Conservation (phyloP, 2,113 vertebrate genomes). For the Chloebia gouldiae region DNA sequence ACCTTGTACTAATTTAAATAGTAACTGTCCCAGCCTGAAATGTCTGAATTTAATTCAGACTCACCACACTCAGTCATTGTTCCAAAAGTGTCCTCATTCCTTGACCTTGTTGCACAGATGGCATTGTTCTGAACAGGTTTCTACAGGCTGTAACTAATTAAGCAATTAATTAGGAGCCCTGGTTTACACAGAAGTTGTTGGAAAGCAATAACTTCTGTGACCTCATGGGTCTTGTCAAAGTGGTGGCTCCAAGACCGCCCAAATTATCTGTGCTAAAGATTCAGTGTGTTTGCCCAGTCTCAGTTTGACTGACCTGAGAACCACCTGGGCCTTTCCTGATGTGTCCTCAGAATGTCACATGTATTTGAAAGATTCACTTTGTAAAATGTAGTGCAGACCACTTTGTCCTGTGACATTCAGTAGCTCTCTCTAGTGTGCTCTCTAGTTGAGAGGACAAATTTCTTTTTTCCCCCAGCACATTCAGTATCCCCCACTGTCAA, state of each 20-base stretch:
- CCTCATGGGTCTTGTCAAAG: not conserved
- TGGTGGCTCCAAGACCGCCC: not conserved
- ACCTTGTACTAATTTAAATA: not conserved
- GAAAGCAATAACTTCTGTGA: not conserved
- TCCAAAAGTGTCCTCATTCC: not conserved
- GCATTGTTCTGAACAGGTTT: constrained; percentile 10
- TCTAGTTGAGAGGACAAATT: not conserved
- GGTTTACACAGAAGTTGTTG: not conserved
- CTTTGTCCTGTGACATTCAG: not conserved
- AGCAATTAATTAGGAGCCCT: constrained; percentile 37
- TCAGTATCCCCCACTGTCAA: not conserved
- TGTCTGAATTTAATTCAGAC: constrained; percentile 7
- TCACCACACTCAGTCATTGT: not conserved
- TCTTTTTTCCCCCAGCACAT: not conserved
- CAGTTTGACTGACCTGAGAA: not conserved
- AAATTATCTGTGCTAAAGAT: not conserved
- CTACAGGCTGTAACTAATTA: constrained; percentile 21
- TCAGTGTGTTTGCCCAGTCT: not conserved
- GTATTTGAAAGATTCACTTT: not conserved
- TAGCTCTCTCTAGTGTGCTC: not conserved
- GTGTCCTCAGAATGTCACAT: not conserved
- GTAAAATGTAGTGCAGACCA: not conserved
- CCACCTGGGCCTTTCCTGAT: not conserved
- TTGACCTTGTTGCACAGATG: constrained; percentile 32
- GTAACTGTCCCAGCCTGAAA: not conserved